Base-by-base conservation (phyloP, 2,888 invertebrate genomes). In the Hypercompe scribonia region DNA sequence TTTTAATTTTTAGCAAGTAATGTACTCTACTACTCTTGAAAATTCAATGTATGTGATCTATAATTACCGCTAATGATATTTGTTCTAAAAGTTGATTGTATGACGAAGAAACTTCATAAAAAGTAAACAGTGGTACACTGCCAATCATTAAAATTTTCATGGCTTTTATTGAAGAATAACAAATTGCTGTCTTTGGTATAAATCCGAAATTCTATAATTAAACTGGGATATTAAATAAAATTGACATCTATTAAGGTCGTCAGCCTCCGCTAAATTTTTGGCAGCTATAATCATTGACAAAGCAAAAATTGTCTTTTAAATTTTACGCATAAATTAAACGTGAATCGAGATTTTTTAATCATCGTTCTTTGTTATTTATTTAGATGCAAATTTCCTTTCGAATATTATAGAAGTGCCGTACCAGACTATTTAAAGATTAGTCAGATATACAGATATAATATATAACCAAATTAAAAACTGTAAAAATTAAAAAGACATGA, bases 181-280 rank as follows among this genome's bases (percentile, higher is more conserved):
- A 46, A 46, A 24, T 24, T 46, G 15, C 46, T 46, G 46, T 8
- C 8, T 2, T 21, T 21, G 8, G 7, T 46, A 46, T 46, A 46
- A 7, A 21, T 24, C 7, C 46, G 42, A 15, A 21, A 73, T 78
- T 81, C 76, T 76, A 73, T 78, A 80, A 78, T 75, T 70, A 80
- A 74, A 75, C 76, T 74, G 31, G 68, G 65, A 50, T 61, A 50
- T 79, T 75, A 72, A 50, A 72, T 76, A 33, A 66, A 65, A 65
- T 68, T 54, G 65, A 69, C 33, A 72, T 73, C 68, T 65, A 24
- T 11, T 11, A n/a, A 78, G 82, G 71, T 72, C 34, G 10, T 33
- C 39, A n/a, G 73, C 74, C 70, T 77, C 18, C n/a, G 36, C 1
- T 28, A 21, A 34, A 50, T 33, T 33, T 67, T 5, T 13, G 24